These are phyloP conservation scores for Enteromius unitaeniatus DNA, from an alignment of 2,797 vertebrate species.

Conservation along the genomic window DNA sequence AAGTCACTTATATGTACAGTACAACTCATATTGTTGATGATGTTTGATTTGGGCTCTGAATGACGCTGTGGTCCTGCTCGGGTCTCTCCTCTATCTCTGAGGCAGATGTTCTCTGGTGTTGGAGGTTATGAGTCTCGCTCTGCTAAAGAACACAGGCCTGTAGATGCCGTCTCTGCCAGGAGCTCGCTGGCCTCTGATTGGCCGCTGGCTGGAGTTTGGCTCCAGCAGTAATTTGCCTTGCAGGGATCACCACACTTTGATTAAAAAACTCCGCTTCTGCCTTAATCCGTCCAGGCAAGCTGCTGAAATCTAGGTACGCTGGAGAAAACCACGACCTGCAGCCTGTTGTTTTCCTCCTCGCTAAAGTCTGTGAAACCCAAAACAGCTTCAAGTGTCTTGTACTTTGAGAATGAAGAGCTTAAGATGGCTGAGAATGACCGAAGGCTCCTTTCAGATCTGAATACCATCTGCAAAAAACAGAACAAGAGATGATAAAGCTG, in stretches of 20 bases:
- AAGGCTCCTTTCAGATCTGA: neutral
- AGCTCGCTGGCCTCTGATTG: slow-evolving; percentile 84
- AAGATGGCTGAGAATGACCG: neutral
- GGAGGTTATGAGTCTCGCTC: slow-evolving; percentile 89
- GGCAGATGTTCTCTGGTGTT: slow-evolving; percentile 87
- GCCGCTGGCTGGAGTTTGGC: slow-evolving; percentile 83
- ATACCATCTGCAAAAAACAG: neutral
- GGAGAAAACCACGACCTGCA: neutral
- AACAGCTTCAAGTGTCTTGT: neutral
- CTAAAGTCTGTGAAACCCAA: neutral
- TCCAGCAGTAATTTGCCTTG: slow-evolving; percentile 59
- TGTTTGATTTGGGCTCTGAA: neutral
- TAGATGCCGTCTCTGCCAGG: slow-evolving; percentile 78
- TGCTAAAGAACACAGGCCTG: slow-evolving; percentile 79
- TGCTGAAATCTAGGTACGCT: slow-evolving; percentile 41
- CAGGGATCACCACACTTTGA: slow-evolving; percentile 62
- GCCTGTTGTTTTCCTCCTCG: neutral
- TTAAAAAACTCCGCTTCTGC: slow-evolving; percentile 60
- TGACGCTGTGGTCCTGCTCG: neutral
- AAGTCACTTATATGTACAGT: neutral
- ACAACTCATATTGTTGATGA: neutral
- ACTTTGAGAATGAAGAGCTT: neutral
- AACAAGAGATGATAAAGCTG: no score
- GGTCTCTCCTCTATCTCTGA: slow-evolving; percentile 82
- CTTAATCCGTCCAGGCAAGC: slow-evolving; percentile 58